Base-by-base conservation (phyloP, 2,113 vertebrate species). In the Amblyornis subalaris region DNA sequence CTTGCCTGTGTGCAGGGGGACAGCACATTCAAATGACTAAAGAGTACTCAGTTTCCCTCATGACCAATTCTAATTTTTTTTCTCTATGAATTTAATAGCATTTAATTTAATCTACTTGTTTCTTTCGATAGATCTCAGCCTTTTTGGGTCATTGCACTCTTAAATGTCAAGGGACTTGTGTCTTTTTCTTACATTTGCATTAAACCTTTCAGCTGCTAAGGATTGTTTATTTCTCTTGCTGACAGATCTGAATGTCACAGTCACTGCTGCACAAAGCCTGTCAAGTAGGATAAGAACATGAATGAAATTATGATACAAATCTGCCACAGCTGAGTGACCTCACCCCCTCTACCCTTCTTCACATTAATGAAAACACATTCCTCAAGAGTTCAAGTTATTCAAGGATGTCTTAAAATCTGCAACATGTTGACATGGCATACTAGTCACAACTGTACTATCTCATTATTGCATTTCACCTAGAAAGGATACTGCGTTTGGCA, bases 141-240 rank as follows among this genome's bases (percentile, higher is more conserved):
- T 79, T 88, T 87, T 65, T 53, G 33, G 54, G 58, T 89, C 42
- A 76, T 53, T 69, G 50, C 58, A 50, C 16, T 79, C 90, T 65
- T 64, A 75, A 88, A 91, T 91, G 74, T 76, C 62, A 91, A 79
- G 54, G 62, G 48, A 18, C 35, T 60, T 78, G 14, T 89, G 42
- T 70, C 72, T 73, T 90, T 94, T 66, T 80, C 80, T 79, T 76
- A 26, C 61, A 89, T 79, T 93, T 94, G 62, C 54, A 48, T 89
- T 55, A 89, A 85, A 54, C 66, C 57, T 89, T 96, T 82, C 70
- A 91, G 85, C 58, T 89, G 71, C 71, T 94, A 82, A 89, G 58
- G 77, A 65, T 10, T 91, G 81, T 93, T 95, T 95, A 73, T 90
- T 88, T 91, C 57, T 95, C 40, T 88, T 78, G 61, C 73, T 89